Base-by-base conservation (phyloP, 2,888 invertebrate species). In the Rhagium mordax region DNA sequence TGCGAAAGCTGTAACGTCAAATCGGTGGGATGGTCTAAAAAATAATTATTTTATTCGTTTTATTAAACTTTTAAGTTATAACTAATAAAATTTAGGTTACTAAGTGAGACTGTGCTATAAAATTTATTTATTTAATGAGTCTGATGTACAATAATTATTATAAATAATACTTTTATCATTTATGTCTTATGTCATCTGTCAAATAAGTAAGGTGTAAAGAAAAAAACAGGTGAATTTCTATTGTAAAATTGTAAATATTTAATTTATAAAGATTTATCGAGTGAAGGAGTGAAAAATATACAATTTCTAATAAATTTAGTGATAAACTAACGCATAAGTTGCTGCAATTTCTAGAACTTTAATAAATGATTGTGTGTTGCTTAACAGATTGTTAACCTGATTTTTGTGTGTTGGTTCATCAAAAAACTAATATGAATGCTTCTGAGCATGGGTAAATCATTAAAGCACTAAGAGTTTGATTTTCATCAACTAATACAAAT, bases 381-480 rank as follows among this genome's bases (percentile, higher is more conserved):
- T 80, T 81, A 79, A 76, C 79, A 79, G 78, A 79, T 79, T 79
- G 78, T 81, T 83, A 84, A 83, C 82, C 80, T 81, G 77, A 75
- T 73, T 79, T 75, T 75, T 71, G 75, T 79, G 78, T 80, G 75
- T 76, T 75, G 78, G 78, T 70, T 74, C 18, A 66, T 66, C 73
- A 60, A 78, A 77, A 64, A 78, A 79, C 79, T 88, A 90, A 86
- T 86, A 94, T 94, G 94, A 94, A 94, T 90, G 92, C 93, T 88
- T 93, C 94, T 83, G 94, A 94, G 90, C 93, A 94, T 90, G 94
- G 94, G 94, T 94, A 93, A 93, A 81, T 24, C n/a, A 85, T 78
- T 59, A 53, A 55, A 64, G 18, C 61, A 71, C 61, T 53, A 62
- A 66, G 67, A 27, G 65, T 67, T 74, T 72, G 69, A 65, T 33